Base-by-base conservation (phyloP, 2,113 vertebrate species). In the Geothlypis trichas region DNA sequence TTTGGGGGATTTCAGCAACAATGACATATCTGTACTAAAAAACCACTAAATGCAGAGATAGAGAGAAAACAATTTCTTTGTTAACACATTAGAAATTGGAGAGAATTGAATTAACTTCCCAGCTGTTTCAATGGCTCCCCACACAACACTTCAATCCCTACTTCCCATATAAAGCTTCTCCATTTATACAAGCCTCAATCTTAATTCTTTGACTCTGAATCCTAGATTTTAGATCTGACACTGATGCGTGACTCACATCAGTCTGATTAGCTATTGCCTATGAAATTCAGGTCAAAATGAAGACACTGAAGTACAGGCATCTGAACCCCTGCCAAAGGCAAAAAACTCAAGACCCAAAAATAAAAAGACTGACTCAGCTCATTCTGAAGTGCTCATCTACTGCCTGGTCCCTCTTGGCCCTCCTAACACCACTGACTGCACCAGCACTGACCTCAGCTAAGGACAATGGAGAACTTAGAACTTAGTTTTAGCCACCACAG, bases 281-380 rank as follows among this genome's bases (percentile, higher is more conserved):
- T 18, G 67, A 91, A 88, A 91, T 83, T 86, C 58, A 89, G 84
- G 67, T 88, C 62, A 92, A 75, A 84, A 92, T 19, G 19, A 90
- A 94, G 58, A 76, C 47, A 59, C 13, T 41, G 9, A 74, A 72
- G 28, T 20, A 58, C 3, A 41, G 57, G n/a, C 52, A 67, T 12
- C 62, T 63, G 61, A 90, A 79, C 42, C 75, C 75, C n/a, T 1
- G 22, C 26, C 67, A 77, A 47, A 73, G 20, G 18, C 31, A 79
- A 66, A 91, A 90, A 54, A 17, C 13, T 81, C 19, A 30, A 87
- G 39, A 51, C 30, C 20, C 27, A 87, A 87, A 79, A 87, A 72
- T 44, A 55, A 68, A 41, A 81, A 66, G 18, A 75, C 33, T 65
- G 35, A 79, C 16, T 81, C 35, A 27, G 42, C n/a, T 75, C 0